These are phyloP conservation scores for Parotia lawesii DNA, from an alignment of 2,113 vertebrate species.

Conservation along the genomic window DNA sequence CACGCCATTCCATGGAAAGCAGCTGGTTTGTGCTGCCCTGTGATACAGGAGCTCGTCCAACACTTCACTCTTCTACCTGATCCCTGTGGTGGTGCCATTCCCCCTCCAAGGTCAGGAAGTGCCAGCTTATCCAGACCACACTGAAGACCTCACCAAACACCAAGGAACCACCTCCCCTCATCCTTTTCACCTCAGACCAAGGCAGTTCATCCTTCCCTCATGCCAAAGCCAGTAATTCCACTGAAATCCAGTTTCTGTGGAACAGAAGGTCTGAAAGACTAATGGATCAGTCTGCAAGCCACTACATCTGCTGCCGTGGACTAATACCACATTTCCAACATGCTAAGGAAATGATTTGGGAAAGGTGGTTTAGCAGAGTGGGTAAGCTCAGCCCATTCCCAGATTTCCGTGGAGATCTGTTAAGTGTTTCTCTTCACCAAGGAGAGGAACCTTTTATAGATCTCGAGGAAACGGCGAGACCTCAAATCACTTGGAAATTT, in stretches of 20 bases:
- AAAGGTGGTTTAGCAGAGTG: background rate
- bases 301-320: background rate
- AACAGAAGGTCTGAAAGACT: background rate
- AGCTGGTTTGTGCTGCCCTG: background rate
- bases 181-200: background rate
- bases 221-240: background rate
- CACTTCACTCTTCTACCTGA: accelerated
- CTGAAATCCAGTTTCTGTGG: background rate
- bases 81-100: background rate
- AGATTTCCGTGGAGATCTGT: background rate
- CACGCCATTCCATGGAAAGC: accelerated
- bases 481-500: background rate
- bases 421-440: background rate
- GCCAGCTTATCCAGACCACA: accelerated
- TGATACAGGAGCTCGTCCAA: background rate
- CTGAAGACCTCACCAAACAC: no score
- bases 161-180: background rate
- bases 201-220: background rate
- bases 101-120: accelerated
- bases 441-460: background rate
- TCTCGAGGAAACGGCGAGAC: background rate
- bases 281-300: background rate
- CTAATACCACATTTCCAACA: accelerated
- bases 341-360: accelerated
- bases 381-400: background rate